Evolutionary conservation across 1,140 invertebrate genomes (phyloP).

Genomic region (Melanaphis sacchari): DNA sequence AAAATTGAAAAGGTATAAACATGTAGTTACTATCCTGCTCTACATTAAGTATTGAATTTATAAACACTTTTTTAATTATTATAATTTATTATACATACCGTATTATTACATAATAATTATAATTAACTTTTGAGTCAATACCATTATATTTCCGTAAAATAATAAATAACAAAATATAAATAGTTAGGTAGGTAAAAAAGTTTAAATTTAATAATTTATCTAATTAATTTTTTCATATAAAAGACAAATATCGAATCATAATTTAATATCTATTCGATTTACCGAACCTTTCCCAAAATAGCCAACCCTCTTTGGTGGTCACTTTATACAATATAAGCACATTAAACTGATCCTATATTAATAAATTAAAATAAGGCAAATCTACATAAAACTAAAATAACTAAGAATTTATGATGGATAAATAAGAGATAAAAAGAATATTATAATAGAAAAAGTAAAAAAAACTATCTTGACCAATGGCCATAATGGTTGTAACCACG

Average conservation of each 20-base stretch:
- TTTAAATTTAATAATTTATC: no score
- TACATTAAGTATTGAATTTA: no score
- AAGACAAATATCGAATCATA: not conserved
- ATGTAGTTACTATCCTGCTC: no score
- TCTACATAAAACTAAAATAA: not conserved
- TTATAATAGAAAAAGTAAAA: not conserved
- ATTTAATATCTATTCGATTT: constrained; percentile 24
- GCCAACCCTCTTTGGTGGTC: constrained; percentile 24
- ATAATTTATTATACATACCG: no score
- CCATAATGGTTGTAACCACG: not conserved
- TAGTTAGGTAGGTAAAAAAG: no score
- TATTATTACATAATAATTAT: no score
- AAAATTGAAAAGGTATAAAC: no score
- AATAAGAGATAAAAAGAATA: not conserved
- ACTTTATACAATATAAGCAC: not conserved
- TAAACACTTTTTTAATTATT: no score
- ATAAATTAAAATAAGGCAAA: not conserved
- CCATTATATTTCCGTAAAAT: no score
- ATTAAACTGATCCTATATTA: not conserved
- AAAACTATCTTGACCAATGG: not conserved
- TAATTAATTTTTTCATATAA: no score
- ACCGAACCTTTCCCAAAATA: constrained; percentile 44
- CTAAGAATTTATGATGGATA: not conserved
- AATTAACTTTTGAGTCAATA: no score
- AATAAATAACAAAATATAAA: no score